Evolutionary conservation across 1,140 invertebrate genomes (phyloP).

Genomic region (Metaphire vulgaris): DNA sequence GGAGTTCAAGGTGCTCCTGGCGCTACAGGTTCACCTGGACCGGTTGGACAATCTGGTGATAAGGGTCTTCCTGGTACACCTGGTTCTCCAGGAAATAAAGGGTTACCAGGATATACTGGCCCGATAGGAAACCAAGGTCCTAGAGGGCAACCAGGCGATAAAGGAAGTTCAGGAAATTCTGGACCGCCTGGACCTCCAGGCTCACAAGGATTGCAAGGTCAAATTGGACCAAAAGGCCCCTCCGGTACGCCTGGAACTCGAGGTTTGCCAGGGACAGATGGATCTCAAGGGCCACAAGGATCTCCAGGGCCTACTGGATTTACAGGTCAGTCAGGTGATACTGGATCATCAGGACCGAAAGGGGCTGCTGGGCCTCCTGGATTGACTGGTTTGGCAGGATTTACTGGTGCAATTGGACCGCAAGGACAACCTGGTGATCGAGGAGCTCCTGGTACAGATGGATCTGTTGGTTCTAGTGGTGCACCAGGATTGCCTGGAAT

Average conservation of each 20-base stretch:
- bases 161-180: slow-evolving; percentile 17
- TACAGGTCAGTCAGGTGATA: slow-evolving; percentile 8
- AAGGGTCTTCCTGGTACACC: not conserved
- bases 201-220: slow-evolving; percentile 42
- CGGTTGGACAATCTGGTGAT: not conserved
- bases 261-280: not conserved
- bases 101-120: not conserved
- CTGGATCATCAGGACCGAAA: not conserved
- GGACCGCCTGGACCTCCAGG: slow-evolving; percentile 3
- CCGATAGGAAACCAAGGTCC: not conserved
- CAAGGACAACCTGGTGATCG: not conserved
- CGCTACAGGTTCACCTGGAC: not conserved
- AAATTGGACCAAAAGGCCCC: slow-evolving; percentile 5
- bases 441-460: slow-evolving; percentile 8
- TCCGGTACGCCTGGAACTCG: slow-evolving; percentile 16
- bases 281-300: slow-evolving; percentile 21
- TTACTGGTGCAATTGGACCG: slow-evolving; percentile 1
- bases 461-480: not conserved
- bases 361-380: not conserved
- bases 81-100: not conserved
- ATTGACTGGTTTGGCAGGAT: not conserved
- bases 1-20: not conserved
- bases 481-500: not conserved
- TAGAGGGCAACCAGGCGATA: not conserved
- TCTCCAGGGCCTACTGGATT: slow-evolving; percentile 12